Evolutionary conservation across 2,113 vertebrate species (phyloP).

Genomic region (Strix aluco): DNA sequence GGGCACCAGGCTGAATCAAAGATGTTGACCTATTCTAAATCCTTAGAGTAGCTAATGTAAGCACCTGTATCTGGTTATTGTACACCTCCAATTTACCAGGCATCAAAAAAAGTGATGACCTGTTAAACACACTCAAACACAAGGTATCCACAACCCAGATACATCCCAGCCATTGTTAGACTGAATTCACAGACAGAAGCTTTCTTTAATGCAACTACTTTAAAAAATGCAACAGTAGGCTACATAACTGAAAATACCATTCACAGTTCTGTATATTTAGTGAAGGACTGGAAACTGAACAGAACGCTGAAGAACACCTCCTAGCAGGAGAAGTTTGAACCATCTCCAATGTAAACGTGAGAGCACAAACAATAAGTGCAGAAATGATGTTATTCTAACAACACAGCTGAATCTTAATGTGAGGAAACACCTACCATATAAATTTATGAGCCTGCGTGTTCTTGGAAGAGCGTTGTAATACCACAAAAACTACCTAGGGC

Average conservation of each 20-base stretch:
- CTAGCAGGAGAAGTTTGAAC: neutral
- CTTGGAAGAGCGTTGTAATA: neutral
- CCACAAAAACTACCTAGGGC: neutral
- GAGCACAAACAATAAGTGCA: neutral
- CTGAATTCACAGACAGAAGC: neutral
- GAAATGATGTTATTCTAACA: neutral
- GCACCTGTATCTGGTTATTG: neutral
- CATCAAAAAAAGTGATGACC: neutral
- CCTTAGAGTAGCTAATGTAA: neutral
- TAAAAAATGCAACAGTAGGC: neutral
- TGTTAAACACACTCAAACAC: neutral
- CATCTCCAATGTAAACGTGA: neutral
- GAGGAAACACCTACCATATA: neutral
- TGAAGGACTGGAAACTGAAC: neutral
- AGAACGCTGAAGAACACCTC: neutral
- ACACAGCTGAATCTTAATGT: neutral
- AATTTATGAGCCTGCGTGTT: neutral
- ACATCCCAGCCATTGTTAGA: neutral
- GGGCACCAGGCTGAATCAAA: neutral
- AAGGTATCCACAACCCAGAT: neutral
- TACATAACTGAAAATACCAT: neutral
- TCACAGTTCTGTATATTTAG: neutral
- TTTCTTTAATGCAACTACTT: neutral
- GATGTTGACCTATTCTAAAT: neutral
- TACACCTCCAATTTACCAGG: neutral